phyloP scores from a whole-genome alignment of 1,140 invertebrate genomes.

The Oncopodura yosiiana region DNA sequence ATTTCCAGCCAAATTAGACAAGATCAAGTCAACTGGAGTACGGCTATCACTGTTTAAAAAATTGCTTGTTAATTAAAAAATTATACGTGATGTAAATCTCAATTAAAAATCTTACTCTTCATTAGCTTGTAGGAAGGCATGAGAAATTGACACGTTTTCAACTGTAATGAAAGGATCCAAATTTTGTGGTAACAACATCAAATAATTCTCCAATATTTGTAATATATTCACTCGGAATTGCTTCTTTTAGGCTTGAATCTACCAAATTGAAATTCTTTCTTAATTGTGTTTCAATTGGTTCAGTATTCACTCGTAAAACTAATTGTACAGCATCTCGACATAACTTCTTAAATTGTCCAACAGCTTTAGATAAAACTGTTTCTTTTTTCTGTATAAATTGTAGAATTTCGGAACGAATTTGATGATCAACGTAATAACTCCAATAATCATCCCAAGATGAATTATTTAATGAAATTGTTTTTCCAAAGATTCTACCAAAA shows the following conservation, averaged over 20 bases:
- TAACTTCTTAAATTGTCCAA: conserved; percentile 26
- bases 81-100: neutral
- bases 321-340: conserved; percentile 29
- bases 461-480: conserved; percentile 4
- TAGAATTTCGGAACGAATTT: conserved; percentile 18
- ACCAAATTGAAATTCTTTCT: conserved; percentile 24
- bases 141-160: conserved; percentile 30
- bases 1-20: conserved; percentile 24
- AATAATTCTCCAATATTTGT: conserved; percentile 29
- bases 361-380: conserved; percentile 21
- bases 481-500: conserved; percentile 12
- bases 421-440: conserved; percentile 20
- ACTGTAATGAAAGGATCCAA: conserved; percentile 31
- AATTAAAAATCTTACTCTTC: conserved; percentile 24
- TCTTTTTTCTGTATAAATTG: conserved; percentile 33
- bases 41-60: conserved; percentile 18
- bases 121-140: conserved; percentile 29
- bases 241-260: conserved; percentile 31
- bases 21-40: conserved; percentile 31
- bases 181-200: conserved; percentile 34
- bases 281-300: conserved; percentile 26
- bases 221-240: conserved; percentile 34
- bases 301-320: conserved; percentile 27
- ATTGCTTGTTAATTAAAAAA: neutral
- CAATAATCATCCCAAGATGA: conserved; percentile 22